Evolutionary conservation across 1,140 invertebrate species (phyloP).

Genomic region (Apis florea): DNA sequence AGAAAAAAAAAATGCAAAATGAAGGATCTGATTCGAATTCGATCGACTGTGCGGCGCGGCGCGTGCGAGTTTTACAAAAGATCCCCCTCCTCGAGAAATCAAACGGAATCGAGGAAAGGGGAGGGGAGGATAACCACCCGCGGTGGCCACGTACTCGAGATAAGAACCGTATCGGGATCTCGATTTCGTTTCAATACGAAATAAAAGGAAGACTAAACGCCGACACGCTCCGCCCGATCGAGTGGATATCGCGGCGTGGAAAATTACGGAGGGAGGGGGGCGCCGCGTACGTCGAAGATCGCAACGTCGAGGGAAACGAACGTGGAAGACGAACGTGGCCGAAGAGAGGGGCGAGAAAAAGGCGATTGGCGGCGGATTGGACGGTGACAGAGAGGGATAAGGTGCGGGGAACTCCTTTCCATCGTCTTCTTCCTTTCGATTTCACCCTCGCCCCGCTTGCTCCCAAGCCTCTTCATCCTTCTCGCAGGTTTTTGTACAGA

Average conservation of each 20-base stretch:
- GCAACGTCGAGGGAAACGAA: constrained; percentile 18
- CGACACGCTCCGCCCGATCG: constrained; percentile 58
- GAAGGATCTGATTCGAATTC: too few relatives aligned
- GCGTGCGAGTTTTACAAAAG: constrained; percentile 12
- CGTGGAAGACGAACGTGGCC: neutral
- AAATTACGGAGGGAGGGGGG: constrained; percentile 61
- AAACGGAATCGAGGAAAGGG: constrained; percentile 3
- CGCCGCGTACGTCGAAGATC: constrained; percentile 27
- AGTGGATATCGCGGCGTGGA: constrained; percentile 62
- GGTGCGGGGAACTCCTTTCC: constrained; percentile 45
- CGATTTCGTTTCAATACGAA: constrained; percentile 67
- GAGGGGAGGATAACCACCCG: neutral
- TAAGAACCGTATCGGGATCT: constrained; percentile 60
- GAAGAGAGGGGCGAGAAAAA: constrained; percentile 13
- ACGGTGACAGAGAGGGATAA: constrained; percentile 62
- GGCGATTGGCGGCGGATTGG: constrained; percentile 41
- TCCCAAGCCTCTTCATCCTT: constrained; percentile 34
- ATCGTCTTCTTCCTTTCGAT: constrained; percentile 38
- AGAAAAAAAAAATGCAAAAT: neutral
- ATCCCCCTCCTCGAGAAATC: neutral
- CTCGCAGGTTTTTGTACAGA: constrained; percentile 16
- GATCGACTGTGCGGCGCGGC: too few relatives aligned
- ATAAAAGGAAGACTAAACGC: constrained; percentile 66
- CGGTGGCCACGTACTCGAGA: constrained; percentile 45
- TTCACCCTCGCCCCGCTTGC: neutral